A percentile compares a stretch with the other conserved stretches of the same genome.
Evolutionary conservation across 2,113 vertebrate genomes (phyloP).

Genomic region (Oreochromis tanganicae): DNA sequence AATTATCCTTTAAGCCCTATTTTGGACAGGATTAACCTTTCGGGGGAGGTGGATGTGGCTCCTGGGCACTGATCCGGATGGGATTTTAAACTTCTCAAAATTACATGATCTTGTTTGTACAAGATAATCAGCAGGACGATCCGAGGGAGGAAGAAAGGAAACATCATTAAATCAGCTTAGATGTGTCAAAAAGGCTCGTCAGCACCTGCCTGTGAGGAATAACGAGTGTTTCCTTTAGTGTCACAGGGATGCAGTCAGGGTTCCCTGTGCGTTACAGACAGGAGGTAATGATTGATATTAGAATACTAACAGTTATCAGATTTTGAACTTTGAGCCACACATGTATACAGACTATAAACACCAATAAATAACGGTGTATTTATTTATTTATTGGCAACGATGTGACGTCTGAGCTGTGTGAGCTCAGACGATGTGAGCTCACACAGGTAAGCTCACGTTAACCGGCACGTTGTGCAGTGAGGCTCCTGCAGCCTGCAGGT

Average conservation of each 20-base stretch:
- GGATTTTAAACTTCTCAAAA: background rate
- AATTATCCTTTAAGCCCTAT: background rate
- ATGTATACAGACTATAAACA: background rate
- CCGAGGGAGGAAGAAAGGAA: background rate
- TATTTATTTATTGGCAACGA: background rate
- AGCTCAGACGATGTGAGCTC: background rate
- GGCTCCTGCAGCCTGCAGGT: background rate
- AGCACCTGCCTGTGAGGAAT: background rate
- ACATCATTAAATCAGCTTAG: background rate
- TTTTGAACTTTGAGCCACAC: background rate
- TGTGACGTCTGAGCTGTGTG: fast-evolving
- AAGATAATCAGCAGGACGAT: background rate
- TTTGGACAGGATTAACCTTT: background rate
- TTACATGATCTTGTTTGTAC: background rate
- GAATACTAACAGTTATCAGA: background rate
- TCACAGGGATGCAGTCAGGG: fast-evolving
- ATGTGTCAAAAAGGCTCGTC: background rate
- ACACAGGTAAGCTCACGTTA: background rate
- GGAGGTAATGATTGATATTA: background rate
- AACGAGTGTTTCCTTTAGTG: background rate
- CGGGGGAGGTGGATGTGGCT: background rate
- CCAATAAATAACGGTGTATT: background rate
- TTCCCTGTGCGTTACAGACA: background rate
- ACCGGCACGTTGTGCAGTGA: background rate
- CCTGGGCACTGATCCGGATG: background rate